Base-by-base conservation (phyloP, 2,113 vertebrate genomes). In the Neoarius graeffei region DNA sequence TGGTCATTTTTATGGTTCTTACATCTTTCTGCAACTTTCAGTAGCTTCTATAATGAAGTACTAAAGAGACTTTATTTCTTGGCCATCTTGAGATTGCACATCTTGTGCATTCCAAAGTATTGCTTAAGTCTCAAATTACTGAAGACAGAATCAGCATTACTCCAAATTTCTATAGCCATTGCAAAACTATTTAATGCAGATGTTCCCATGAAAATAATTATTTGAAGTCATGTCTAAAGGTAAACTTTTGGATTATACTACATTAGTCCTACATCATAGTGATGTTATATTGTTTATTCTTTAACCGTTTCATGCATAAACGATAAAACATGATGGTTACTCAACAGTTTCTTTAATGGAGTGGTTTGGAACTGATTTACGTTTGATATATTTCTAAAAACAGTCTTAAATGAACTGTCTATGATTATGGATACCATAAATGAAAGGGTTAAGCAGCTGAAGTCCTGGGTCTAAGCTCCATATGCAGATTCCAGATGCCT, bases 401-500 rank as follows among this genome's bases (percentile, higher is more conserved):
- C 14, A 10, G 19, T 17, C 30, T 11, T 81, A 62, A 62, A 62
- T 62, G 0, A 60, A 23, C 17, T 48, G n/a, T 30, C 10, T 81
- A 1, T 62, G 30, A 42, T 7, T 62, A 1, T 42, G 30, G 56
- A 81, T 14, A 57, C 3, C 0, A 19, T 57, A 14, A 9, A 54
- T 35, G 27, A 62, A 82, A 82, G 57, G 57, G 57, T 62, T 82
- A 82, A 62, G 54, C 30, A 82, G 56, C 19, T 42, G 56, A 42
- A 4, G 30, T 82, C 57, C 80, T 82, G 19, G 19, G 19, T 82
- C 20, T 62, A 62, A 82, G 30, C 57, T 42, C 30, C 57, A 62
- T 48, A 82, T 82, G 59, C 30, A 30, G 85, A 77, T 50, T 74
- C 69, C 80, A 87, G 80, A 59, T 87, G 80, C 52, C 80, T 62